Conservation (phyloP, 2,113 vertebrate species). For the Falcunculus frontatus region DNA sequence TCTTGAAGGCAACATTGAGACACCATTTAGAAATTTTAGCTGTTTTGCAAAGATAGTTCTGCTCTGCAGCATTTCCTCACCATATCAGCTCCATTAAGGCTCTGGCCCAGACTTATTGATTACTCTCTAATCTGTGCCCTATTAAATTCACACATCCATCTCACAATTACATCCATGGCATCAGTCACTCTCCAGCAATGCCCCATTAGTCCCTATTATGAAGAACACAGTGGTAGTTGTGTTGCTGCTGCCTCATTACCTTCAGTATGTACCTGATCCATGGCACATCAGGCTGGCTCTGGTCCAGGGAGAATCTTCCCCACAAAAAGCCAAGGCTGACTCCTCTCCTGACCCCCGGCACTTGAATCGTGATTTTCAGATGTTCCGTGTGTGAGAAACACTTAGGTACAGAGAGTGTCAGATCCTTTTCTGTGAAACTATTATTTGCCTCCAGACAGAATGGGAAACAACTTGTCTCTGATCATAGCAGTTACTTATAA, state of each 20-base stretch:
- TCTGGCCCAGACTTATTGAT: conserved; percentile 13
- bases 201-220: conserved; percentile 31
- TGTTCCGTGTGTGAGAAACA: conserved; percentile 23
- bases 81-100: background rate
- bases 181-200: background rate
- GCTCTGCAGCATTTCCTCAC: background rate
- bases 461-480: conserved; percentile 61
- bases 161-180: background rate
- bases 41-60: background rate
- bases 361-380: background rate
- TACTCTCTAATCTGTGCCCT: conserved; percentile 22
- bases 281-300: background rate
- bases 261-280: background rate
- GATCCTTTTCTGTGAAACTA: conserved; percentile 50
- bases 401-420: conserved; percentile 33
- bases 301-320: background rate
- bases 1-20: background rate
- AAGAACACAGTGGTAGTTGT: conserved; percentile 1
- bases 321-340: background rate
- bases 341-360: background rate
- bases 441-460: conserved; percentile 68
- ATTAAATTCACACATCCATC: conserved; percentile 15
- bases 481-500: conserved; percentile 66
- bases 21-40: background rate
- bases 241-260: conserved; percentile 46